Conservation (phyloP, 2,797 vertebrate species). For the Helicolenus hilgendorfi region DNA sequence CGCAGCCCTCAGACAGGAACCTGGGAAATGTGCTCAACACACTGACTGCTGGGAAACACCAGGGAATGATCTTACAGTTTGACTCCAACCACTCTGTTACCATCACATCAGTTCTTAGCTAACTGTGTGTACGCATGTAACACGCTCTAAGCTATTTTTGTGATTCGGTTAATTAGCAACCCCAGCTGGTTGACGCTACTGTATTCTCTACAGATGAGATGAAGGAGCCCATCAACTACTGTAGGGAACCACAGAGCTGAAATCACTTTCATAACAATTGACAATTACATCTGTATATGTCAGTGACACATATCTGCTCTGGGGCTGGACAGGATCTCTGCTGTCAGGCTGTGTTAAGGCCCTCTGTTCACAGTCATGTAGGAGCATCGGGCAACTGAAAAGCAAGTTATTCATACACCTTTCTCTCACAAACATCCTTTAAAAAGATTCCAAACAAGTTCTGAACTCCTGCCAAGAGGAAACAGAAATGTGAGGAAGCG, state of each 20-base stretch:
- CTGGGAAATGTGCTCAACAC: conserved; percentile 23
- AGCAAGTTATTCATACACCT: neutral
- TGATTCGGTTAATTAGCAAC: conserved; percentile 50
- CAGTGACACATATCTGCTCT: neutral
- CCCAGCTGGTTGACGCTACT: neutral
- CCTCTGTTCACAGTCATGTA: neutral
- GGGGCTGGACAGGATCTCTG: neutral
- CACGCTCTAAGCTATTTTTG: conserved; percentile 29
- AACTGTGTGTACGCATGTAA: neutral
- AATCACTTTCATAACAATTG: conserved; percentile 12
- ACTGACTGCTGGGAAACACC: conserved; percentile 12
- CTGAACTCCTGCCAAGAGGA: neutral
- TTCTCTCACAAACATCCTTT: neutral
- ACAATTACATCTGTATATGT: conserved; percentile 23
- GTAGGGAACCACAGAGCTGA: neutral
- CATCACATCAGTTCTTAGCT: neutral
- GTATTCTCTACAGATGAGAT: conserved; percentile 24
- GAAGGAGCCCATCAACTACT: conserved; percentile 3
- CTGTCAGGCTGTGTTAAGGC: neutral
- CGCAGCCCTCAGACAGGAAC: conserved; percentile 24
- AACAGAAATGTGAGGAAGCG: neutral
- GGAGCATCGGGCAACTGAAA: neutral
- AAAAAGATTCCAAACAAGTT: neutral
- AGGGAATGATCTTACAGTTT: neutral
- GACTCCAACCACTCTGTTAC: neutral